Base-by-base conservation (phyloP, 92 coral and sea anemone genomes). In the Paragorgia papillata region DNA sequence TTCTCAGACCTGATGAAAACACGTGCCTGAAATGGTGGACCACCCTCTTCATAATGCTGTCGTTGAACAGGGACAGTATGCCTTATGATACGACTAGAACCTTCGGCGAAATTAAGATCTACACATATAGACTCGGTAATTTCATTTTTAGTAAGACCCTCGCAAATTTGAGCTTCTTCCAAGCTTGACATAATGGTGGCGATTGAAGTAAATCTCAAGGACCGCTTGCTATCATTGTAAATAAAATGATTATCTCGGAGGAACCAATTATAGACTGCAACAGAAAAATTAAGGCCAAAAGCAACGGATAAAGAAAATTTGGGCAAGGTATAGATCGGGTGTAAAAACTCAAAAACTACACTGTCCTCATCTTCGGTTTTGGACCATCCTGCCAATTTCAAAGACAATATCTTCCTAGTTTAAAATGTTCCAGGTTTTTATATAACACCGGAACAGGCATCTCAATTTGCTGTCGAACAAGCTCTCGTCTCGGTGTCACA, bases 21-120 rank as follows among this genome's bases (percentile, higher is more conserved):
- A n/a, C n/a, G n/a, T n/a, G n/a, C n/a, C n/a, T n/a, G n/a, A n/a
- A n/a, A n/a, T n/a, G n/a, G n/a, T n/a, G n/a, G n/a, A n/a, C n/a
- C n/a, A n/a, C n/a, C n/a, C n/a, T n/a, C n/a, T n/a, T n/a, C n/a
- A n/a, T n/a, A n/a, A n/a, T n/a, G n/a, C n/a, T n/a, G n/a, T n/a
- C n/a, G n/a, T n/a, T n/a, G n/a, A n/a, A n/a, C n/a, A 24, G 70
- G 70, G 22, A 63, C 49, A 22, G 70, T 63, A 39, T 63, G 70
- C 28, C 50, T 9, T 17, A 63, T 63, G 50, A 63, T 40, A 39
- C 49, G 31, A 49, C 70, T 63, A 19, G 70, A 63, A 37, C 48
- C 43, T 15, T 29, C 19, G 24, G 2, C 25, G 22, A 49, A 20
- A 30, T 9, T 39, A 1, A 49, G 70, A 27, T 63, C 70, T 39